Base-by-base conservation (phyloP, 2,113 vertebrate genomes). In the Gallinago paraguaiae region DNA sequence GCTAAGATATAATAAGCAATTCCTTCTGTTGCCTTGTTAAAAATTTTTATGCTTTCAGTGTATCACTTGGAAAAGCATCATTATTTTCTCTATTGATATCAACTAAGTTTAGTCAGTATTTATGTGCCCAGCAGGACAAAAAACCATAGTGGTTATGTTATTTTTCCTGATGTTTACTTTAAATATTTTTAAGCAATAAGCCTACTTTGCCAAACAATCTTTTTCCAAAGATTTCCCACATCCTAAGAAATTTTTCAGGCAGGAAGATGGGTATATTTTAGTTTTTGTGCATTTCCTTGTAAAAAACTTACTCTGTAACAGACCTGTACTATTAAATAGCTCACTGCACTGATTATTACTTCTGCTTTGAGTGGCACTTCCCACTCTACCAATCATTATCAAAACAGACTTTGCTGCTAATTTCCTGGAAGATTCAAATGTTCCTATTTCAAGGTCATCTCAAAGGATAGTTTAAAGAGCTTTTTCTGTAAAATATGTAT, bases 401-500 rank as follows among this genome's bases (percentile, higher is more conserved):
- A 87, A 97, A 97, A 97, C 96, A 98, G 95, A 98, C 93, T 97
- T 97, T 97, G 95, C 97, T 98, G 97, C 93, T 98, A 98, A 98
- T 98, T 98, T 98, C 97, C 98, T 97, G 96, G 92, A 98, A 98
- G 97, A 98, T 98, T 98, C 98, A 97, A 98, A 97, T 97, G 96
- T 95, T 98, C 92, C 95, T 95, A 91, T 98, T 98, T 98, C 98
- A 98, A 99, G 98, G 98, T 99, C 98, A 98, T 97, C 95, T 98
- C 96, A 85, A 97, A 98, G 98, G 97, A 98, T 97, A 97, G 96
- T 98, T 98, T 97, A 98, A 97, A 98, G 97, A 98, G 97, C 96
- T 94, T 96, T 96, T 94, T 94, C 96, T 93, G 96, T 98, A 98
- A 98, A 98, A 98, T 99, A 98, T 99, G 98, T 99, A 99, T 99